phyloP scores from a whole-genome alignment of 2,113 vertebrate species.

The Halcyon senegalensis region DNA sequence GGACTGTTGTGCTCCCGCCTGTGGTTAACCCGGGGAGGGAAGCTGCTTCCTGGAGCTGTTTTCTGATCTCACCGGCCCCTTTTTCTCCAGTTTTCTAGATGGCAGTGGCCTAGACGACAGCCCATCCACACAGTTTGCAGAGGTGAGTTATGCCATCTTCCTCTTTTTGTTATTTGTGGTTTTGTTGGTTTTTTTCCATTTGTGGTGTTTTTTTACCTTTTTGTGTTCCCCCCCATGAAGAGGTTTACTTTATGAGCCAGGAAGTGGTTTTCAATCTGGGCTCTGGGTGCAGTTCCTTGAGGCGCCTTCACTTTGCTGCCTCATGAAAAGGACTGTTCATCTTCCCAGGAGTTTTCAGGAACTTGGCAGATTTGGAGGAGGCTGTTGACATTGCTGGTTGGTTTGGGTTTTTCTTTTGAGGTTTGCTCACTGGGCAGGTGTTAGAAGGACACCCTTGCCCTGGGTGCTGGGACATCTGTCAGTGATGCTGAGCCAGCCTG shows the following conservation, averaged over 20 bases:
- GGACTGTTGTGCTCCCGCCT: neutral
- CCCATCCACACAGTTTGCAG: slow-evolving; percentile 91
- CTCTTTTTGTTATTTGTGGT: too few species aligned
- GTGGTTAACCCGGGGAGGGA: neutral
- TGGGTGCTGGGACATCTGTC: neutral
- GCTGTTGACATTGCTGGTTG: neutral
- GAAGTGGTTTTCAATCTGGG: too few species aligned
- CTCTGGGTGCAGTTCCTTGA: too few species aligned
- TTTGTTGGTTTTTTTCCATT: neutral
- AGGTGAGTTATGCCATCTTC: slow-evolving; percentile 75
- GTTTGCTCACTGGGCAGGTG: neutral
- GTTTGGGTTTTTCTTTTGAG: neutral
- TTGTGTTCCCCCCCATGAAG: too few species aligned
- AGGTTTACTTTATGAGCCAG: too few species aligned
- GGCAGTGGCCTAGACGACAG: slow-evolving; percentile 82
- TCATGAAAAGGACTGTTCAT: too few species aligned
- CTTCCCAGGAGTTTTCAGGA: neutral
- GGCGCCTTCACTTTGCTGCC: too few species aligned
- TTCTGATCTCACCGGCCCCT: neutral
- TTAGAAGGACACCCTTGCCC: neutral
- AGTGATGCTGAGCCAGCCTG: neutral
- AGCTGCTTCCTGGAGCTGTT: neutral
- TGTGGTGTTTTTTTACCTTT: too few species aligned
- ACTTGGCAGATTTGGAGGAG: neutral
- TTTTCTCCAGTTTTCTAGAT: slow-evolving; percentile 87